Evolutionary conservation across 1,140 invertebrate genomes (phyloP), one percentile per base, ranked within the genome.

Genomic region (Diabrotica virgifera): DNA sequence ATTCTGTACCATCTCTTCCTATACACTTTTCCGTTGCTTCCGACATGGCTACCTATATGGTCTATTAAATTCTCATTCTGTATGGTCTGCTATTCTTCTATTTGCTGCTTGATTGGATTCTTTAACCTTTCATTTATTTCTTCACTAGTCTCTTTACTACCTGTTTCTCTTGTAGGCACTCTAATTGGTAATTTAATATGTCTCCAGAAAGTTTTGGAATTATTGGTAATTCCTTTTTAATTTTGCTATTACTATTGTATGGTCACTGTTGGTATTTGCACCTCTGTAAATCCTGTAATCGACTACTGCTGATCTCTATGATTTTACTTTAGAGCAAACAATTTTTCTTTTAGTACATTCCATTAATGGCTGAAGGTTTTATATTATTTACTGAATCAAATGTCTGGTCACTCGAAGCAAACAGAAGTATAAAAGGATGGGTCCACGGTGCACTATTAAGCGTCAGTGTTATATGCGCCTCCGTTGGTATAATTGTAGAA

Each of bases 281-380:
- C n/a, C n/a, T n/a, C n/a, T n/a, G n/a, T n/a, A n/a, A n/a, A n/a
- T n/a, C n/a, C n/a, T n/a, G n/a, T n/a, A n/a, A n/a, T n/a, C n/a
- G n/a, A n/a, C n/a, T n/a, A n/a, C n/a, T n/a, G n/a, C n/a, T n/a
- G 40, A 10, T 46, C 40, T n/a, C 8, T 5, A 46, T 46, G 4
- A 10, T 8, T 46, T 46, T 46, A 46, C n/a, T 46, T 0, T 3
- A 46, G 2, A 46, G 11, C 8, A 46, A 46, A 46, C 2, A 3
- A 3, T 38, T 60, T 52, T 12, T 60, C 35, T 62, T 66, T 51
- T 36, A 71, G 70, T 70, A 69, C 38, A 12, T 70, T 38, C 68
- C 68, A 9, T 62, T 71, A 11, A 71, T 71, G 70, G 70, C 67
- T 6, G 60, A 60, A 52, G 67, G 60, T 40, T 67, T 71, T 6